Evolutionary conservation across 2,888 invertebrate genomes (phyloP).

Genomic region (Capitulum mitella): DNA sequence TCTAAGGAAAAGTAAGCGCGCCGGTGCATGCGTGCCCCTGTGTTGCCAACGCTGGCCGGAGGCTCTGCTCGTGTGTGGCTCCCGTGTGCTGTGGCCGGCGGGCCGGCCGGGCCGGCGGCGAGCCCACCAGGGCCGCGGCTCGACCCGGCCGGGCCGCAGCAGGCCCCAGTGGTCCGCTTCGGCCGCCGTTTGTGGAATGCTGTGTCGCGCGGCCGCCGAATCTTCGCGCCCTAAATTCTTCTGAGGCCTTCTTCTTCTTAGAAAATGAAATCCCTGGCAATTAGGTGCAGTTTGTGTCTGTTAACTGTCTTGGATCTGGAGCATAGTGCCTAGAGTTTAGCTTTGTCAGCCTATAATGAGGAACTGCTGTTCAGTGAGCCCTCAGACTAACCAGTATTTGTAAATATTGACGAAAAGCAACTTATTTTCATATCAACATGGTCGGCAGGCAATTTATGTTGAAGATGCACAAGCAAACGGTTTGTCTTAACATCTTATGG

Average conservation of each 20-base stretch:
- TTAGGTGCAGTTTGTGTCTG: too few relatives aligned
- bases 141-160: too few relatives aligned
- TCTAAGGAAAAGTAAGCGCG: slow-evolving; percentile 20
- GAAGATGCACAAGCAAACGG: too few relatives aligned
- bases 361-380: background rate
- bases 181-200: background rate
- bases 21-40: slow-evolving; percentile 1
- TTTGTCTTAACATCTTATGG: too few relatives aligned
- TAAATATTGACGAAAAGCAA: too few relatives aligned
- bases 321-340: background rate
- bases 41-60: background rate
- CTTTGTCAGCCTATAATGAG: too few relatives aligned
- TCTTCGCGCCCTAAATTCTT: background rate
- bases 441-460: too few relatives aligned
- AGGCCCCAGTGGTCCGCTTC: background rate
- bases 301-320: too few relatives aligned
- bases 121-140: too few relatives aligned
- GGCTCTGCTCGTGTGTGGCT: background rate
- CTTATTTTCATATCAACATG: too few relatives aligned
- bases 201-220: background rate
- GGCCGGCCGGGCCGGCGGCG: background rate
- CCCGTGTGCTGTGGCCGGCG: background rate
- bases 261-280: background rate
- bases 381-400: background rate
- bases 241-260: background rate